These are phyloP conservation scores for Helostoma temminkii DNA, from an alignment of 2,797 vertebrate species.

Conservation along the genomic window DNA sequence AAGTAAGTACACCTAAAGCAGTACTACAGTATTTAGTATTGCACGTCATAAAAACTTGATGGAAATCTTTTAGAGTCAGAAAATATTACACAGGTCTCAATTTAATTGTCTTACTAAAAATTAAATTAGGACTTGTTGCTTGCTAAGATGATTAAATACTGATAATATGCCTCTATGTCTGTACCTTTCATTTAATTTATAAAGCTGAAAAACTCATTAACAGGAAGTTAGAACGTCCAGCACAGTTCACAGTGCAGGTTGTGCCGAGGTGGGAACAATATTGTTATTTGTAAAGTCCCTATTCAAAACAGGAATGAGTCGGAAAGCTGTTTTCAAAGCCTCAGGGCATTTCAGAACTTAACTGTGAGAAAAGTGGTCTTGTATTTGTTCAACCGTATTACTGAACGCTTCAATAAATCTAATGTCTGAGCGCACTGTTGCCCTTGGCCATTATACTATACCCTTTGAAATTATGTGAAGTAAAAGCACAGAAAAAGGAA, in stretches of 20 bases:
- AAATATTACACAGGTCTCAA: too few relatives aligned
- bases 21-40: too few relatives aligned
- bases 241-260: slow-evolving; percentile 9
- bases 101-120: too few relatives aligned
- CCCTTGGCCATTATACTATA: slow-evolving; percentile 71
- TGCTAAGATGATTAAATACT: too few relatives aligned
- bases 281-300: slow-evolving; percentile 31
- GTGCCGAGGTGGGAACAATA: not conserved
- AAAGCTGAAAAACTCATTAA: not conserved
- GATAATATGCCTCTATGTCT: too few relatives aligned
- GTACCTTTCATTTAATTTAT: too few relatives aligned
- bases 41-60: too few relatives aligned
- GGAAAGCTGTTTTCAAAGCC: slow-evolving; percentile 36
- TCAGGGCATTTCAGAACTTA: not conserved
- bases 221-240: not conserved
- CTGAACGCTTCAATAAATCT: slow-evolving; percentile 55
- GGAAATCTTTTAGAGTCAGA: too few relatives aligned
- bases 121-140: too few relatives aligned
- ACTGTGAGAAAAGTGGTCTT: slow-evolving; percentile 57
- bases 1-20: too few relatives aligned
- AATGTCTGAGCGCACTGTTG: slow-evolving; percentile 62
- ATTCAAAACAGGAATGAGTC: slow-evolving; percentile 23
- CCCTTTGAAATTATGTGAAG: slow-evolving; percentile 69
- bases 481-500: slow-evolving; percentile 66
- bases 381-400: slow-evolving; percentile 19